Evolutionary conservation across 2,888 invertebrate species (phyloP), one percentile per base, ranked within the genome.

Genomic region (Lapara coniferarum): DNA sequence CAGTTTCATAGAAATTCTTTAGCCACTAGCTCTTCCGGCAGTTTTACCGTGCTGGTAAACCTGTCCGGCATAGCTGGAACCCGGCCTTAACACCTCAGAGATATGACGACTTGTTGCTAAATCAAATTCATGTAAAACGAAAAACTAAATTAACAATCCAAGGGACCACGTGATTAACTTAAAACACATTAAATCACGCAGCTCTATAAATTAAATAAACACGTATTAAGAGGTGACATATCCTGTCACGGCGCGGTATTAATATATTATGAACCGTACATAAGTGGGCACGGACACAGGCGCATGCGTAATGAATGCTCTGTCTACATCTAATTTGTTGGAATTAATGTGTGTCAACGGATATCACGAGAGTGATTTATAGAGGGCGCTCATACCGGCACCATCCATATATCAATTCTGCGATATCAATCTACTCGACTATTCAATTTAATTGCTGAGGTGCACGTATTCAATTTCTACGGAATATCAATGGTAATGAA

Each of bases 261-360:
- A 19, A 19, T 55, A 55, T 55, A 55, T 55, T 10, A n/a, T n/a
- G n/a, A 55, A 19, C 55, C 16, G 19, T 19, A 49, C 63, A 49
- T n/a, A 63, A 63, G 46, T 46, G 16, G 16, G 16, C 59, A 59
- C 44, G 10, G 10, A 66, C 68, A 8, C 37, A 37, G 37, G 8
- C 37, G 37, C 37, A 37, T 37, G 37, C 37, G 55, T 66, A 56
- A 63, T 67, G 59, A 68, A 57, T 52, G 49, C 59, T 10, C 46
- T 66, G 57, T 51, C 63, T 67, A 53, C n/a, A 46, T 76, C 73
- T 78, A 77, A 81, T 82, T 81, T 78, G 77, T 75, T 72, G 73
- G 75, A 81, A 80, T 82, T 79, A 80, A 75, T 77, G 71, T 73
- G 73, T 78, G 78, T 74, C 77, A 76, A 74, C 77, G 78, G 77